These are phyloP conservation scores for Ginglymostoma cirratum DNA, from an alignment of 2,113 vertebrate genomes.

Conservation along the genomic window DNA sequence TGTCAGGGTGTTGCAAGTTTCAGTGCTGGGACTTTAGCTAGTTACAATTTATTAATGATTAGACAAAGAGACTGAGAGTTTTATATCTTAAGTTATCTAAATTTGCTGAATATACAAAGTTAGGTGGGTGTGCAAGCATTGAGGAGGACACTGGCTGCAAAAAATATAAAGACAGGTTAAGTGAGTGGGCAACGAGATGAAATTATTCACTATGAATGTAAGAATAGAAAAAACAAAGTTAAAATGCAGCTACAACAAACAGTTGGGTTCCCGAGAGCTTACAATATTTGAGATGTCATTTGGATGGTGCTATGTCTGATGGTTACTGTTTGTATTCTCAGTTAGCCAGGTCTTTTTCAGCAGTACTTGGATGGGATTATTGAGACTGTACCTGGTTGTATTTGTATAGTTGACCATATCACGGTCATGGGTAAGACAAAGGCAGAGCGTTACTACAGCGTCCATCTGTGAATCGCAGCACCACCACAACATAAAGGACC, in stretches of 20 bases:
- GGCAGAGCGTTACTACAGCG: too few relatives aligned
- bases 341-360: too few relatives aligned
- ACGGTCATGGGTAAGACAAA: too few relatives aligned
- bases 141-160: not conserved
- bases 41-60: not conserved
- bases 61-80: not conserved
- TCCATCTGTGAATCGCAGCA: too few relatives aligned
- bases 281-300: too few relatives aligned
- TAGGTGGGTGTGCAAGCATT: not conserved
- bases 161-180: not conserved
- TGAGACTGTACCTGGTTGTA: too few relatives aligned
- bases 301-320: too few relatives aligned
- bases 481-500: too few relatives aligned
- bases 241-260: not conserved
- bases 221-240: not conserved
- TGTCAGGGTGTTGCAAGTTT: not conserved
- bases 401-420: too few relatives aligned
- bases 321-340: too few relatives aligned
- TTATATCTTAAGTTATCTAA: not conserved
- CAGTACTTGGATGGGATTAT: not conserved
- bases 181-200: not conserved
- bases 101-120: not conserved
- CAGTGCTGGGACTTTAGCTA: not conserved
- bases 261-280: not conserved
- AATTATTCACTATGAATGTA: not conserved